Percentiles rank a stretch among this genome's conserved stretches.
Evolutionary conservation across 2,797 vertebrate species (phyloP).

Genomic region (Menidia menidia): DNA sequence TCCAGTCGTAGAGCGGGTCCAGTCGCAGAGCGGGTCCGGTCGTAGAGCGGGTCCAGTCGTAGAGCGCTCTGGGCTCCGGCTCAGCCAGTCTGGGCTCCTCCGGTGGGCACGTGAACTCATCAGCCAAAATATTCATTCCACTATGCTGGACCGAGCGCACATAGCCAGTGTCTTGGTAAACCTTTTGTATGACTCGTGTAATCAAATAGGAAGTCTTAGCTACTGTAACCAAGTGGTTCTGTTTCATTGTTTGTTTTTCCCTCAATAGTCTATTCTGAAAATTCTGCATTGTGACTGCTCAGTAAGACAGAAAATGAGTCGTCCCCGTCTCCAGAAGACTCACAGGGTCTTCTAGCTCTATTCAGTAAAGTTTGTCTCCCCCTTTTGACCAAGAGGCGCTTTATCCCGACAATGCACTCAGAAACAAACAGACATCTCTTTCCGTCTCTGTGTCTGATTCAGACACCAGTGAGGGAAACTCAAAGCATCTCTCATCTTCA

Average conservation of each 20-base stretch:
- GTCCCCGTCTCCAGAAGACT: not conserved
- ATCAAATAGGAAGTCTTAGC: constrained; percentile 69
- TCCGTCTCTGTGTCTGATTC: not conserved
- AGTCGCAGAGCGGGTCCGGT: constrained; percentile 12
- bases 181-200: constrained; percentile 41
- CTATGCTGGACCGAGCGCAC: constrained; percentile 41
- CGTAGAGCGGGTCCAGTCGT: not conserved
- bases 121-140: constrained; percentile 53
- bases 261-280: constrained; percentile 13
- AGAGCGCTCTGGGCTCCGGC: constrained; percentile 9
- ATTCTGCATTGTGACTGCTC: constrained; percentile 13
- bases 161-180: constrained; percentile 33
- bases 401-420: not conserved
- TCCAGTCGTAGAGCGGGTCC: not conserved
- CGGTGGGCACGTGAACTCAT: constrained; percentile 45
- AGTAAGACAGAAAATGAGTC: not conserved
- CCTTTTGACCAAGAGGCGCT: not conserved
- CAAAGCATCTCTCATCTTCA: not conserved
- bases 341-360: not conserved
- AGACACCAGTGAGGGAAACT: not conserved
- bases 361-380: not conserved
- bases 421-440: not conserved
- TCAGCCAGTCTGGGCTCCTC: constrained; percentile 28
- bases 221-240: constrained; percentile 60
- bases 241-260: constrained; percentile 13